phyloP scores from a whole-genome alignment of 2,888 invertebrate species.

The Epicampocera succincta region DNA sequence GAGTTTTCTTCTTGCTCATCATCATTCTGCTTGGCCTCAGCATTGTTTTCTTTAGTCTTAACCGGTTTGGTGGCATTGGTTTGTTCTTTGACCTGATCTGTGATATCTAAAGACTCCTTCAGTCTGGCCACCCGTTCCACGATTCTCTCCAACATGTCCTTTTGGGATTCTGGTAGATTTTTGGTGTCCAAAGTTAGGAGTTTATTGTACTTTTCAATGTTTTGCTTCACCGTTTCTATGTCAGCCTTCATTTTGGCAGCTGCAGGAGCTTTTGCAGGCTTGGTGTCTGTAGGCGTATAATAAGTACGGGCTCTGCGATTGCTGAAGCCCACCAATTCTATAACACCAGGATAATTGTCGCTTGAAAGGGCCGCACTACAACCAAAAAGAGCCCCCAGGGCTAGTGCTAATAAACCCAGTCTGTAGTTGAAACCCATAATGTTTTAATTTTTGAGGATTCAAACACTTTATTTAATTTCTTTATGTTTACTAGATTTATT shows the following conservation, averaged over 20 bases:
- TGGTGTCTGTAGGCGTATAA: slow-evolving; percentile 72
- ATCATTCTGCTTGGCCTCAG: background rate
- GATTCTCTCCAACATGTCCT: slow-evolving; percentile 81
- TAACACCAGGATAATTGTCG: slow-evolving; percentile 80
- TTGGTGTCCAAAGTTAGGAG: slow-evolving; percentile 79
- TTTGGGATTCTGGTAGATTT: slow-evolving; percentile 80
- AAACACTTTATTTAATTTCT: background rate
- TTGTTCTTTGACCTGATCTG: slow-evolving; percentile 68
- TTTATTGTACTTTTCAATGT: slow-evolving; percentile 80
- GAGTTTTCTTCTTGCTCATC: slow-evolving; percentile 52
- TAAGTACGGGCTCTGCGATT: slow-evolving; percentile 79
- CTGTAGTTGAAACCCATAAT: slow-evolving; percentile 42
- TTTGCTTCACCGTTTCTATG: slow-evolving; percentile 80
- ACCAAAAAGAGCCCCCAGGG: slow-evolving; percentile 19
- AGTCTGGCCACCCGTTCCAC: slow-evolving; percentile 81
- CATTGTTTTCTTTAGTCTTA: background rate
- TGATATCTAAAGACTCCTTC: slow-evolving; percentile 80
- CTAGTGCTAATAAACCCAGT: slow-evolving; percentile 39
- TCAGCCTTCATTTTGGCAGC: slow-evolving; percentile 80
- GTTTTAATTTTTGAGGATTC: background rate
- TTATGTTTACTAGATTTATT: slow-evolving; percentile 3
- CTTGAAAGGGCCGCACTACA: background rate
- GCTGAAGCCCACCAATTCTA: slow-evolving; percentile 80
- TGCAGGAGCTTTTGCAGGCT: slow-evolving; percentile 72
- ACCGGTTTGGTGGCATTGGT: slow-evolving; percentile 40